phyloP scores from a whole-genome alignment of 2,888 invertebrate genomes.

The Myopa tessellatipennis region DNA sequence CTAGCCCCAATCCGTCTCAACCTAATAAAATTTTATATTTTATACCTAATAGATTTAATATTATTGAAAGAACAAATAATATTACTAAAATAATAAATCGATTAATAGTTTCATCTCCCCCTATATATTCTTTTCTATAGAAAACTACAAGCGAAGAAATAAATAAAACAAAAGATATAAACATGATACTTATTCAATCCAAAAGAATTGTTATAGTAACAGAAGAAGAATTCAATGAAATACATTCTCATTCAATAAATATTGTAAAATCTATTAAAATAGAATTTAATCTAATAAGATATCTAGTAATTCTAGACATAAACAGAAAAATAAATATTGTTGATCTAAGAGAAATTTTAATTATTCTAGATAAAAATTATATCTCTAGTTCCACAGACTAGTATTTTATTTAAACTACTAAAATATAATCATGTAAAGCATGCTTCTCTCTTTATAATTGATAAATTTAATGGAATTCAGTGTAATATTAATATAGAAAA shows the following conservation, averaged over 20 bases:
- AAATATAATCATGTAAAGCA: conserved; percentile 71
- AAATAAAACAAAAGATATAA: conserved; percentile 75
- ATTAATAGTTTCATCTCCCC: conserved; percentile 70
- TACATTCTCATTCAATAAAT: conserved; percentile 72
- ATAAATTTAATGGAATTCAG: conserved; percentile 75
- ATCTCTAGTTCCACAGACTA: conserved; percentile 77
- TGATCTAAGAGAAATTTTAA: conserved; percentile 71
- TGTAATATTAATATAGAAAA: conserved; percentile 74
- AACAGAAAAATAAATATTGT: conserved; percentile 70
- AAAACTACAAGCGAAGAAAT: conserved; percentile 76
- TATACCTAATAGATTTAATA: conserved; percentile 78
- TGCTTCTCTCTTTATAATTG: conserved; percentile 72
- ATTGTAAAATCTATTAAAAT: conserved; percentile 68
- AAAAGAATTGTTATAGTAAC: conserved; percentile 70
- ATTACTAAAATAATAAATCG: conserved; percentile 76
- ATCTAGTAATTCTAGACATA: conserved; percentile 64
- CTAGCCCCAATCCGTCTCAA: conserved; percentile 79
- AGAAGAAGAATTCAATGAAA: conserved; percentile 70
- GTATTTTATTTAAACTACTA: conserved; percentile 78
- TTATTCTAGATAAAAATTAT: conserved; percentile 71
- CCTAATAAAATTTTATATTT: conserved; percentile 79
- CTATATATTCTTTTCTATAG: conserved; percentile 76
- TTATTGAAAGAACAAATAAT: conserved; percentile 76
- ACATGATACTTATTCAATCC: conserved; percentile 75
- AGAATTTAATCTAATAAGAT: conserved; percentile 68